Evolutionary conservation across 2,888 invertebrate species (phyloP), one percentile per base, ranked within the genome.

Genomic region (Troglohyphantes excavatus): DNA sequence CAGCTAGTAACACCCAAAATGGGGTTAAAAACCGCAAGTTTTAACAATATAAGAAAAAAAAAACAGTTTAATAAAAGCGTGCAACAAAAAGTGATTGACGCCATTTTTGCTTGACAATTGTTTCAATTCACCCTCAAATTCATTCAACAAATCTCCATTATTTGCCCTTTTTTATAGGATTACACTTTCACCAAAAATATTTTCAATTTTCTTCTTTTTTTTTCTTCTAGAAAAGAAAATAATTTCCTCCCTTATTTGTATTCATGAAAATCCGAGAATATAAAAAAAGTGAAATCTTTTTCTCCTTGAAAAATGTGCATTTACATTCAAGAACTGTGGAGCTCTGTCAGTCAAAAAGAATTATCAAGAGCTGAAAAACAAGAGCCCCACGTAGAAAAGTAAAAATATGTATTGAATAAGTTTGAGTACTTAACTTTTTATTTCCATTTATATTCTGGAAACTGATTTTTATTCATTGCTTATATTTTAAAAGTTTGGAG

Each of bases 351-450:
- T 53, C 13, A n/a, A 53, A 53, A 13, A 53, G 53, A 17, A 17
- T 46, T 46, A 33, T 33, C 33, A 33, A 17, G 17, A 46, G 46
- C 2, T 53, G 13, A n/a, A 13, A 3, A 33, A 3, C 33, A 33
- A 33, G 33, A 33, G 9, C 3, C 3, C 3, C 9, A 33, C 1
- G 53, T 17, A 53, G n/a, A 53, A 53, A 53, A 17, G 5, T 5
- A 53, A 53, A 53, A 53, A 53, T 53, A n/a, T 17, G 53, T 53
- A 53, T 53, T 53, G 53, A 53, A 53, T 53, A 53, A n/a, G 17
- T 53, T 7, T 0, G 17, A 53, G n/a, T 53, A 53, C n/a, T 53
- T 53, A 53, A 53, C 53, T 53, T 53, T 53, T 9, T 17, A 53
- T n/a, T 53, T 53, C 33, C 13, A 13, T 53, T 53, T 53, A 46